Evolutionary conservation across 2,113 vertebrate species (phyloP).

Genomic region (Muntiacus reevesi): DNA sequence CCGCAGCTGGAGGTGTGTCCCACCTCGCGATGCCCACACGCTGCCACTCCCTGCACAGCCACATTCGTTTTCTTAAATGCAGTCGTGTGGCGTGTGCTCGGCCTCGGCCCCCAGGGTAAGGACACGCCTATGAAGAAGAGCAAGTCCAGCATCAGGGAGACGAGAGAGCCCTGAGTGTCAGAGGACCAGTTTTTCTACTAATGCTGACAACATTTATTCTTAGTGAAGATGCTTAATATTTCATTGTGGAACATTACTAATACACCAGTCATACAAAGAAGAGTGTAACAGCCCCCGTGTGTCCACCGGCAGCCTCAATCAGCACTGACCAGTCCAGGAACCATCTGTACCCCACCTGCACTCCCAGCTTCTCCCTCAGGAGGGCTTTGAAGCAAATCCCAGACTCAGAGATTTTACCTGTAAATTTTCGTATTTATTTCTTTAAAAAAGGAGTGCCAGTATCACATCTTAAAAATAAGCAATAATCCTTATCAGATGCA

Average conservation of each 20-base stretch:
- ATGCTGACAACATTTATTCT: neutral
- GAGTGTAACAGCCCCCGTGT: too few species aligned
- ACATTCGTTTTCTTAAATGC: neutral
- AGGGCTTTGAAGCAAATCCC: neutral
- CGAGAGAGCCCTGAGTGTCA: too few species aligned
- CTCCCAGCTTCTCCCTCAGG: neutral
- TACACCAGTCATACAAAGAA: neutral
- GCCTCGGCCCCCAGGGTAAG: neutral
- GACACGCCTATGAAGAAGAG: neutral
- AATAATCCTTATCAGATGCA: neutral
- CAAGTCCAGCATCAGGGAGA: neutral
- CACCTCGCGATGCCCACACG: rapidly evolving
- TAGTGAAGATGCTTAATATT: neutral
- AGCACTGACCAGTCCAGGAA: neutral
- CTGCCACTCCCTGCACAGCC: neutral
- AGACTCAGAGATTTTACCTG: neutral
- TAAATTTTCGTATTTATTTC: neutral
- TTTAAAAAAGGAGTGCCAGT: neutral
- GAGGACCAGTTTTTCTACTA: neutral
- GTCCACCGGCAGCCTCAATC: rapidly evolving
- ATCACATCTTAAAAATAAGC: neutral
- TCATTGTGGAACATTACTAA: neutral
- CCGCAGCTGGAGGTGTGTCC: neutral
- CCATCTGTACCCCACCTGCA: neutral
- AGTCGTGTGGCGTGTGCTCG: rapidly evolving